Evolutionary conservation across 1,140 invertebrate genomes (phyloP).

Genomic region (Calliopsis andreniformis): DNA sequence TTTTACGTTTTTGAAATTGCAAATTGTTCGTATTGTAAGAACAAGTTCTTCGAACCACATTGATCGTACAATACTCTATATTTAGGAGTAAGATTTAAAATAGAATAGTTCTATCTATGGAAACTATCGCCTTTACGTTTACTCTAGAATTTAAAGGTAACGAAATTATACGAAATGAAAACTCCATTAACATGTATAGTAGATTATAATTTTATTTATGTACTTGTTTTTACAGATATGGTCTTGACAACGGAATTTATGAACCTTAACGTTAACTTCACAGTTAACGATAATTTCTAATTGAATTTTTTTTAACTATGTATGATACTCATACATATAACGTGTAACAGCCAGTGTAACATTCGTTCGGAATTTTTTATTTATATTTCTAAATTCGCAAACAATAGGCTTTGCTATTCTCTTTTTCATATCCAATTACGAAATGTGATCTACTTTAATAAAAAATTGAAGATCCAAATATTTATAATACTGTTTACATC

Average conservation of each 20-base stretch:
- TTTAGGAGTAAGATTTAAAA: too few relatives aligned
- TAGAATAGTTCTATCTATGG: too few relatives aligned
- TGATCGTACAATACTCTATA: too few relatives aligned
- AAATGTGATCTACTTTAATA: neutral
- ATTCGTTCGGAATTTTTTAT: neutral
- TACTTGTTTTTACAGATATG: neutral
- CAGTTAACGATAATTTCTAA: neutral
- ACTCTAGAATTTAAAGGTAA: neutral
- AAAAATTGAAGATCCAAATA: neutral
- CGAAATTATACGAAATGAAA: neutral
- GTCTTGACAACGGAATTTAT: neutral
- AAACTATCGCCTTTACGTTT: too few relatives aligned
- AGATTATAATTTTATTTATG: neutral
- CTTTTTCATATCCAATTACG: neutral
- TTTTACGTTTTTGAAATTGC: too few relatives aligned
- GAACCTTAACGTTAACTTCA: neutral
- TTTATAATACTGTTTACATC: too few relatives aligned
- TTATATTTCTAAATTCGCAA: slow-evolving; percentile 8
- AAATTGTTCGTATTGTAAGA: too few relatives aligned
- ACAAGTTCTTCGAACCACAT: too few relatives aligned
- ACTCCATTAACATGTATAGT: neutral
- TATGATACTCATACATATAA: neutral
- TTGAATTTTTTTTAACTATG: neutral
- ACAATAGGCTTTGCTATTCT: neutral
- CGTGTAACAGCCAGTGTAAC: neutral